Evolutionary conservation across 2,113 vertebrate species (phyloP).

Genomic region (Butorides virescens): DNA sequence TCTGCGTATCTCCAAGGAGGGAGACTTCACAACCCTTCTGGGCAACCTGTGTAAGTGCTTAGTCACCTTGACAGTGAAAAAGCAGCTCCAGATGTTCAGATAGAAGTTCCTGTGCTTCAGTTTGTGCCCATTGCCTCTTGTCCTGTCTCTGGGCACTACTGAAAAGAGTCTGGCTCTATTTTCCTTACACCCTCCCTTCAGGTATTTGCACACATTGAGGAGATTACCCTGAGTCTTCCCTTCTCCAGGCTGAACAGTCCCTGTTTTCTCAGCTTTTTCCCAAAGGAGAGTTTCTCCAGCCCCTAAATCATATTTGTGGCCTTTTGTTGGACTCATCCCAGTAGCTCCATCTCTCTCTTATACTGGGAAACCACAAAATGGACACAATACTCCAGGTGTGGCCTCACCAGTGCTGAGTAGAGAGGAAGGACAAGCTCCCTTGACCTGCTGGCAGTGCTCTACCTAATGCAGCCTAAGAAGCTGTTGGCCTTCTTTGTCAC

Average conservation of each 20-base stretch:
- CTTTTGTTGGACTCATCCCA: neutral
- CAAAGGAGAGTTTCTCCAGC: neutral
- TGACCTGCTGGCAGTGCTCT: neutral
- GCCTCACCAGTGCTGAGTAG: neutral
- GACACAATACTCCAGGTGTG: neutral
- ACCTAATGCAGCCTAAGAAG: neutral
- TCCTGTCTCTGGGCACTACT: accelerated
- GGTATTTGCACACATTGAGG: neutral
- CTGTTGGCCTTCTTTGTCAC: neutral
- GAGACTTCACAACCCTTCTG: neutral
- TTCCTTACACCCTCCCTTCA: neutral
- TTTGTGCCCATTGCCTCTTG: neutral
- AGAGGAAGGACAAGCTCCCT: neutral
- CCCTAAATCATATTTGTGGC: neutral
- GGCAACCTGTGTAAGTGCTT: neutral
- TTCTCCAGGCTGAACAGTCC: neutral
- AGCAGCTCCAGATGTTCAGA: neutral
- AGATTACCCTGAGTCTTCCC: neutral
- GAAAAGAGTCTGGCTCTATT: neutral
- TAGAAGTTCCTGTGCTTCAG: neutral
- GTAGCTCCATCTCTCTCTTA: neutral
- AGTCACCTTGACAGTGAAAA: neutral
- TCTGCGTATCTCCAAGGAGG: neutral
- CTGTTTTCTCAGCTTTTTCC: neutral
- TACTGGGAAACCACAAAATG: neutral